phyloP scores from a whole-genome alignment of 2,797 vertebrate genomes.

The Coreius guichenoti region DNA sequence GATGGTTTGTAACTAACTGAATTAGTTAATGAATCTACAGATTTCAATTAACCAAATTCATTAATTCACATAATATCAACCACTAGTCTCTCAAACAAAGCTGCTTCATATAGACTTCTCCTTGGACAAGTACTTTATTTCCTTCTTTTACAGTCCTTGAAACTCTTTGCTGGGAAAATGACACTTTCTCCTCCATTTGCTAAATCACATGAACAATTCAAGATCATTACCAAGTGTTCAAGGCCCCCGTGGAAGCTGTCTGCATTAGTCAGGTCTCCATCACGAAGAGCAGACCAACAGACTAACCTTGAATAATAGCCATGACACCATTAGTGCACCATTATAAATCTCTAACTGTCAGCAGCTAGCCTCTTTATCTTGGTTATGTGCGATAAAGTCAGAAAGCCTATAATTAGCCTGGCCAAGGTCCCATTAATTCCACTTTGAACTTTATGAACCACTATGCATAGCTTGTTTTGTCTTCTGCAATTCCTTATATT shows the following conservation, averaged over 20 bases:
- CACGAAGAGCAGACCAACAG: conserved; percentile 10
- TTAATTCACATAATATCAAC: not conserved
- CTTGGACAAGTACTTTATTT: not conserved
- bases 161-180: not conserved
- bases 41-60: not conserved
- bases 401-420: conserved; percentile 26
- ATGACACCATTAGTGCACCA: not conserved
- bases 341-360: conserved; percentile 18
- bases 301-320: conserved; percentile 13
- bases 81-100: not conserved
- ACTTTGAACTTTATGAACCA: conserved; percentile 8
- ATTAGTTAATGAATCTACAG: conserved; percentile 1
- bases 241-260: not conserved
- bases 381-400: conserved; percentile 33
- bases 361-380: conserved; percentile 25
- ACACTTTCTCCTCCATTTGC: not conserved
- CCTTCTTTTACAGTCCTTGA: not conserved
- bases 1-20: not conserved
- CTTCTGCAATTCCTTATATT: not conserved
- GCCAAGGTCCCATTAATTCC: not conserved
- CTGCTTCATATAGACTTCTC: not conserved
- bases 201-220: not conserved
- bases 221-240: not conserved
- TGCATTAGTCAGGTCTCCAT: conserved; percentile 23
- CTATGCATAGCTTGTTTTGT: not conserved